Base-by-base conservation (phyloP, 2,113 vertebrate species). In the Osmerus mordax region DNA sequence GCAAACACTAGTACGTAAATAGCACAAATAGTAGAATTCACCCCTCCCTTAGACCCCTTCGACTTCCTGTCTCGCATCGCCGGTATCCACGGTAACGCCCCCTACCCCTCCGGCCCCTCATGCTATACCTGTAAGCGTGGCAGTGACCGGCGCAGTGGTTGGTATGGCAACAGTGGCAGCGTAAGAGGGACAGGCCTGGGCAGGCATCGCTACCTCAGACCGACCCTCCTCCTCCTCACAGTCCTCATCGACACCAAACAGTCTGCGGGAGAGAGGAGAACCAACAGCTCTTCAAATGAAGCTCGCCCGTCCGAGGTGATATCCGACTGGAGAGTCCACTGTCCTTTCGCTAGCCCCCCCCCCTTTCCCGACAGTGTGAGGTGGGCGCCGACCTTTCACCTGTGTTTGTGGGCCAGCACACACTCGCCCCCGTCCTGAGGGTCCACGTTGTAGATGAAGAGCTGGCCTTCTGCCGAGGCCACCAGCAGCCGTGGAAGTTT, bases 351-450 rank as follows among this genome's bases (percentile, higher is more conserved):
- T 6, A 36, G 32, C 41, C 41, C 41, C 41, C 1, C 41, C 41
- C 41, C 41, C 9, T 47, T 47, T 47, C 6, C 25, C 2, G 2
- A 47, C 9, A 47, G 41, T 47, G 41, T 47, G 41, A 47, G 41
- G 41, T 47, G 41, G 7, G 41, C 41, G 41, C 9, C 41, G 9
- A 47, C 8, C 28, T 65, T 93, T 93, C 83, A 98, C 97, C 95
- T 96, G 92, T 99, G 96, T 86, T 94, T 95, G 75, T 95, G 94
- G 86, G 94, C 94, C 72, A 98, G 78, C 16, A 89, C 91, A 74
- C 97, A 98, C 84, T 97, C 97, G 1, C 97, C 96, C 7, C 97
- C 96, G 1, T 98, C 96, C 74, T 96, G 93, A 15, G 96, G 95
- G 83, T 99, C 95, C 62, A 99, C 86, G 79, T 96, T 96, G 84